Percentiles rank a stretch among this genome's conserved stretches.
phyloP scores from a whole-genome alignment of 1,140 invertebrate species.

The Aphaenogaster rudis region DNA sequence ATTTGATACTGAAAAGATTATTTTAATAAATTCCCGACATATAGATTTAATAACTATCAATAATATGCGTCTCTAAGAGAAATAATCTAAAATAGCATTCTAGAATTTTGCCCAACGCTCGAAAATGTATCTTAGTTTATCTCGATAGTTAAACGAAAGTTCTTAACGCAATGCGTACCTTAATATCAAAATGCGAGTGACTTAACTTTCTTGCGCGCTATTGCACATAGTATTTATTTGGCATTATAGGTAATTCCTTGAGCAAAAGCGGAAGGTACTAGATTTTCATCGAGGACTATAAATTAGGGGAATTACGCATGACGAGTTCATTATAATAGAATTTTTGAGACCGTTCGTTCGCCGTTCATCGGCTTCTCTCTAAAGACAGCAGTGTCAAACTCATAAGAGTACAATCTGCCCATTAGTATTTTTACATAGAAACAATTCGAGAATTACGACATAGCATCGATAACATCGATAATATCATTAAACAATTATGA shows the following conservation, averaged over 20 bases:
- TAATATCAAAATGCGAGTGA: slow-evolving; percentile 53
- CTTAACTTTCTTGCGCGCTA: slow-evolving; percentile 37
- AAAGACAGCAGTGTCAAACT: not conserved
- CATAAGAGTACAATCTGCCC: not conserved
- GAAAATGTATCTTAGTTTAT: slow-evolving; percentile 5
- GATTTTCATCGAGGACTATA: slow-evolving; percentile 62
- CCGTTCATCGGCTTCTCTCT: slow-evolving; percentile 4
- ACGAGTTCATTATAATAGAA: slow-evolving; percentile 34
- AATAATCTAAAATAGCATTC: slow-evolving; percentile 30
- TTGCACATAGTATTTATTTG: slow-evolving; percentile 48
- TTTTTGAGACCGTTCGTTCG: slow-evolving; percentile 48
- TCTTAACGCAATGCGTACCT: slow-evolving; percentile 26
- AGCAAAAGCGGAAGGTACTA: slow-evolving; percentile 74
- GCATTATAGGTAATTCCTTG: slow-evolving; percentile 59
- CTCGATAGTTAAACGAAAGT: slow-evolving; percentile 12
- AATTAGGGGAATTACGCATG: slow-evolving; percentile 33
- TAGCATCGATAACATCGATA: not conserved
- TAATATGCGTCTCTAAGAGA: not conserved
- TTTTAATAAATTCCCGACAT: not conserved
- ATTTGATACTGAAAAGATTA: slow-evolving; percentile 37
- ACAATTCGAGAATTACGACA: not conserved
- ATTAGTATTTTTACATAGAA: not conserved
- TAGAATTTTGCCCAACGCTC: slow-evolving; percentile 9
- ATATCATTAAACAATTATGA: not conserved
- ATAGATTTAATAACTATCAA: not conserved